Conservation (phyloP, 1,140 invertebrate species). For the Dendrolimus kikuchii region DNA sequence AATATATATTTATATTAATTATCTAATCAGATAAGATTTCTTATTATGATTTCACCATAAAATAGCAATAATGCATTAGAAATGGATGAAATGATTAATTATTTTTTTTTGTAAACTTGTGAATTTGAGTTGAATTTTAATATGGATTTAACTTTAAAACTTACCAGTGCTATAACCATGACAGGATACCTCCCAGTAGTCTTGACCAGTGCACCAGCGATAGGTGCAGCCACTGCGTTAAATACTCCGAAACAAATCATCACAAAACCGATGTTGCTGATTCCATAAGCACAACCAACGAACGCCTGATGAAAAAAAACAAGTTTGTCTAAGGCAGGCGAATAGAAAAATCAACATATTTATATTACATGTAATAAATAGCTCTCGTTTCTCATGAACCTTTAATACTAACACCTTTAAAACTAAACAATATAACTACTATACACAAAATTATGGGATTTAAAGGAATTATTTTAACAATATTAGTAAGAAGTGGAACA, state of each 20-base stretch:
- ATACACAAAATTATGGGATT: no score
- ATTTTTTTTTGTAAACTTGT: neutral
- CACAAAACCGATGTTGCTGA: constrained; percentile 91
- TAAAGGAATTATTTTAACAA: no score
- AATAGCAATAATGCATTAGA: neutral
- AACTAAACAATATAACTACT: no score
- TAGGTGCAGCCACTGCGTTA: constrained; percentile 86
- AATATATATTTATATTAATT: no score
- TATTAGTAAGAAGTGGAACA: no score
- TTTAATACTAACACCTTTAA: no score
- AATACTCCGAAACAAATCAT: constrained; percentile 93
- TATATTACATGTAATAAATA: no score
- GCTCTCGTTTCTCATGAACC: no score
- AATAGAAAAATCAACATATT: no score
- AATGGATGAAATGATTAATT: neutral
- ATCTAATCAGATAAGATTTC: no score
- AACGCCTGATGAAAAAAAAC: constrained; percentile 77
- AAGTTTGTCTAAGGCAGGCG: neutral
- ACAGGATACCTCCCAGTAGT: constrained; percentile 84
- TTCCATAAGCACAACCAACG: constrained; percentile 91
- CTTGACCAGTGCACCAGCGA: constrained; percentile 86
- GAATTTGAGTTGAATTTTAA: no score
- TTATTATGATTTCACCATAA: neutral
- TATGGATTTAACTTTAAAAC: constrained; percentile 1
- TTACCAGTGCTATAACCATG: constrained; percentile 80